Evolutionary conservation across 2,888 invertebrate species (phyloP).

Genomic region (Hydropsyche betteni): DNA sequence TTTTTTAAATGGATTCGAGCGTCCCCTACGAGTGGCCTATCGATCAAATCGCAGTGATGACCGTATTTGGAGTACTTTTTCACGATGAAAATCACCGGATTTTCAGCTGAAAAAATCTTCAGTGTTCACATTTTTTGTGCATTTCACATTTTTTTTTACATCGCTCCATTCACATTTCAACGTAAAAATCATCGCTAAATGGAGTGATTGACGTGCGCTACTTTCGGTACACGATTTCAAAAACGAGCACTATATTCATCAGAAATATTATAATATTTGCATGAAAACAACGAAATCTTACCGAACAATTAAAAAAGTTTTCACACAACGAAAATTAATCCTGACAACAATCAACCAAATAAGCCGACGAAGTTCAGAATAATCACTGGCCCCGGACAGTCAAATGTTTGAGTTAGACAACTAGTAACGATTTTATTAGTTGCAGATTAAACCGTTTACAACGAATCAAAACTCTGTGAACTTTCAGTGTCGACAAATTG

Average conservation of each 20-base stretch:
- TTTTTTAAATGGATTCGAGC: neutral
- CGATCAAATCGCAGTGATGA: constrained; percentile 15
- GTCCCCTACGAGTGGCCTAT: neutral
- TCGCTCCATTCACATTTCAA: neutral
- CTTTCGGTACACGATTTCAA: too few relatives aligned
- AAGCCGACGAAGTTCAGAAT: too few relatives aligned
- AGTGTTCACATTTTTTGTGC: neutral
- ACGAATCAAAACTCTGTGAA: constrained; percentile 17
- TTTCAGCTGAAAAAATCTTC: constrained; percentile 4
- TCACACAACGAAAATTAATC: too few relatives aligned
- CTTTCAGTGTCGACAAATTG: neutral
- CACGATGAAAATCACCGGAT: neutral
- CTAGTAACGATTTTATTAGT: constrained; percentile 18
- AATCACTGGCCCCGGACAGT: too few relatives aligned
- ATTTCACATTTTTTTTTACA: neutral
- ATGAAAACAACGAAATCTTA: too few relatives aligned
- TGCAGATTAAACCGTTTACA: neutral
- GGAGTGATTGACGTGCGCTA: too few relatives aligned
- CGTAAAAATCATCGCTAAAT: too few relatives aligned
- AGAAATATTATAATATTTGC: too few relatives aligned
- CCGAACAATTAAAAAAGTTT: too few relatives aligned
- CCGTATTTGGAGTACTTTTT: constrained; percentile 1
- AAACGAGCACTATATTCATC: too few relatives aligned
- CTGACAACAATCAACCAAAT: too few relatives aligned
- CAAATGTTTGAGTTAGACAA: too few relatives aligned